Base-by-base conservation (phyloP, 92 coral and sea anemone genomes). In the Zoanthus gigantus region DNA sequence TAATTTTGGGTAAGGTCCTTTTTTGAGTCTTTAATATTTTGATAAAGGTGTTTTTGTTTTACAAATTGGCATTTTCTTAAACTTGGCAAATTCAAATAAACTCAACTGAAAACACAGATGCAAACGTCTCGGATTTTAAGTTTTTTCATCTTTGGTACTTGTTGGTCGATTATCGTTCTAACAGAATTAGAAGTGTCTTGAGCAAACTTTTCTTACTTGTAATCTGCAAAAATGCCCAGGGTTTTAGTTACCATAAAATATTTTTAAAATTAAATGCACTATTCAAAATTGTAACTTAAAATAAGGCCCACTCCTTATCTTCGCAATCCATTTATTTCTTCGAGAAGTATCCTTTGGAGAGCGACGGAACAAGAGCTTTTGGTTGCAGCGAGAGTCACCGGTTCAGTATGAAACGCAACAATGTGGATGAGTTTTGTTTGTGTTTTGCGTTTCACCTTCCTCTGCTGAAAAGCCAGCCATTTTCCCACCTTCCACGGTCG, bases 201-300 rank as follows among this genome's bases (percentile, higher is more conserved):
- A 69, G 46, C 74, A 69, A 69, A 69, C 74, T 29, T 16, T 69
- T 69, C 47, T 69, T 29, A 29, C 14, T 8, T 69, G 74, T 69
- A 69, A 69, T 67, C 72, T 67, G 44, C 9, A 69, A 69, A 69
- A 69, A 29, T 11, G 9, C 72, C 44, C 44, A 29, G 42, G 44
- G 14, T 69, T 69, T 28, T 57, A 13, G 65, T 57, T 15, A 57
- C 10, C n/a, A 13, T 57, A 57, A 57, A 0, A 6, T 3, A 15
- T 13, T 4, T 69, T 69, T 69, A 69, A 69, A 28, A 69, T 57
- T 31, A 69, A 8, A 7, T 67, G 44, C 31, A 44, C 4, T 12
- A 10, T 69, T 69, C 74, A 29, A 69, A 69, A 28, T 28, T 28
- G 47, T 83, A 83, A 77, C 87, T 37, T 37, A 37, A 37, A 37